phyloP scores from a whole-genome alignment of 2,113 vertebrate species.

The Corvus moneduloides region DNA sequence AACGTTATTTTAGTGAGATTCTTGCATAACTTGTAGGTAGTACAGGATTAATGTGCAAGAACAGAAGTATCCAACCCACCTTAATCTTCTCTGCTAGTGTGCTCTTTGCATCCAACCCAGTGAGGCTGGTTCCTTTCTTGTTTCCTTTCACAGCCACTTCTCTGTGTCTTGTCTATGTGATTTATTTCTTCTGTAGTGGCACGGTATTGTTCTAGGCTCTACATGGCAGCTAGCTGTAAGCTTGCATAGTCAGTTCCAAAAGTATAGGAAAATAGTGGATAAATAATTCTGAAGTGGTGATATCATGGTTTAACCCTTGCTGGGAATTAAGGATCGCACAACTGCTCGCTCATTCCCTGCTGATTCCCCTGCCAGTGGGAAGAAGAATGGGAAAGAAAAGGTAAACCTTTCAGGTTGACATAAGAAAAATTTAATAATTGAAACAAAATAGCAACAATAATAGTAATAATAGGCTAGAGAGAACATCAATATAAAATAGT shows the following conservation, averaged over 20 bases:
- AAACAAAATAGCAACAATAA: neutral
- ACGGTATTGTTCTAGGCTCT: neutral
- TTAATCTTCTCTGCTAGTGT: neutral
- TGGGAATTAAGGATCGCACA: neutral
- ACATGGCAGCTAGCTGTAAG: neutral
- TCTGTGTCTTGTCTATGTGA: neutral
- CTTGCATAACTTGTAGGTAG: neutral
- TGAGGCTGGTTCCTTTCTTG: neutral
- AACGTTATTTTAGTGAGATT: neutral
- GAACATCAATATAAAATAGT: neutral
- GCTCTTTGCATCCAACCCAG: neutral
- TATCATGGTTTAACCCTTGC: neutral
- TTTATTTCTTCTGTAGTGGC: neutral
- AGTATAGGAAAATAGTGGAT: neutral
- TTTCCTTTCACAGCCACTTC: neutral
- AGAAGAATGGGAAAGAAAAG: neutral
- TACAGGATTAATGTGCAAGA: neutral
- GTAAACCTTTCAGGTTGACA: neutral
- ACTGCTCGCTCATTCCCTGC: neutral
- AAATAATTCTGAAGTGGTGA: neutral
- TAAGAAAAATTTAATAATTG: neutral
- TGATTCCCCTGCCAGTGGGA: neutral
- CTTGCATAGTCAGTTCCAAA: neutral
- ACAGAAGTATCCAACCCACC: neutral
- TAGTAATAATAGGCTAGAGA: neutral